phyloP scores from a whole-genome alignment of 2,888 invertebrate species.

The Limnephilus lunatus region DNA sequence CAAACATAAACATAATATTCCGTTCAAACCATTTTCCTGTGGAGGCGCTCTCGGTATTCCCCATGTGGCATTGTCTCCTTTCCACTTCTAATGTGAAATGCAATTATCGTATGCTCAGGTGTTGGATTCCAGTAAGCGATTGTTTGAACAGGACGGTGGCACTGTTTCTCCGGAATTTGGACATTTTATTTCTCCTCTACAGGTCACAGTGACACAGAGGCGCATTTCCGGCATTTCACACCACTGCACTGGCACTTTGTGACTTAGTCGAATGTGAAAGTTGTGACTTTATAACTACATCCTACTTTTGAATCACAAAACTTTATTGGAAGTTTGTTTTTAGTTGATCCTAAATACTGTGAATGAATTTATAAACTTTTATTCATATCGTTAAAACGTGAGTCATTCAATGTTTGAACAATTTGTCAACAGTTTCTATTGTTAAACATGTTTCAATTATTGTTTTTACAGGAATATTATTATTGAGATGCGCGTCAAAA shows the following conservation, averaged over 20 bases:
- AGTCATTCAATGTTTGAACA: background rate
- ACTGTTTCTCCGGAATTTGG: background rate
- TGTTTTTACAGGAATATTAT: background rate
- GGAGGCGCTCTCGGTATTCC: background rate
- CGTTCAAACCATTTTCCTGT: background rate
- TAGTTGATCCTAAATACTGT: background rate
- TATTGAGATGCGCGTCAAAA: background rate
- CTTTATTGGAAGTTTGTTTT: background rate
- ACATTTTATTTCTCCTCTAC: background rate
- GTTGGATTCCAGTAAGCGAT: background rate
- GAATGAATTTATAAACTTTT: background rate
- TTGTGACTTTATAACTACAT: background rate
- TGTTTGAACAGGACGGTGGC: background rate
- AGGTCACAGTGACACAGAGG: background rate
- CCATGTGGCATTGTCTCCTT: background rate
- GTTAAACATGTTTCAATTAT: background rate
- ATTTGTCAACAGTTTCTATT: too few relatives aligned
- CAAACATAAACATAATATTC: background rate
- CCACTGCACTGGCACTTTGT: background rate
- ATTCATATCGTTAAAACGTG: background rate
- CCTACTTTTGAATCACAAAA: background rate
- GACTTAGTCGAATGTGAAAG: background rate
- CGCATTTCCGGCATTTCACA: background rate
- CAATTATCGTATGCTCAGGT: background rate
- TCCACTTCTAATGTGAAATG: background rate